Evolutionary conservation across 2,888 invertebrate genomes (phyloP).

Genomic region (Sminthurides aquaticus): DNA sequence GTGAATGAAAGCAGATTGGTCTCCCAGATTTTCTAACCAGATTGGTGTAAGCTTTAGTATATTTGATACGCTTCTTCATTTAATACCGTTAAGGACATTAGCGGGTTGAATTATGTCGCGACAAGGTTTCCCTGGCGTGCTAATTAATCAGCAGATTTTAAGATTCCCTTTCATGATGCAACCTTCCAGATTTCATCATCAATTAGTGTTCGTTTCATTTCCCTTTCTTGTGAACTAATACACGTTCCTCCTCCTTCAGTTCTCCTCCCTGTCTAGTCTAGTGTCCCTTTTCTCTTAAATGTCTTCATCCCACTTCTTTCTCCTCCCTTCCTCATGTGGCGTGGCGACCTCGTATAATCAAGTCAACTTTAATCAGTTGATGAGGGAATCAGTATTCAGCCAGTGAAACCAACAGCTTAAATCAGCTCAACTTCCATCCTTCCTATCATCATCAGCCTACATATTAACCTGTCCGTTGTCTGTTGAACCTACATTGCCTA

Average conservation of each 20-base stretch:
- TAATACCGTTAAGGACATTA: neutral
- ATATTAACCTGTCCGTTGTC: too few species aligned
- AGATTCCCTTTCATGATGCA: neutral
- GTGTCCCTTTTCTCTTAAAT: too few species aligned
- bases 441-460: too few species aligned
- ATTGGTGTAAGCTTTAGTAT: neutral
- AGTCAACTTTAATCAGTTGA: conserved; percentile 22
- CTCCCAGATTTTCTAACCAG: too few species aligned
- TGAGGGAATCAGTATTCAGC: conserved; percentile 24
- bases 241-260: too few species aligned
- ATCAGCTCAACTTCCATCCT: neutral
- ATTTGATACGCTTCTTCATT: neutral
- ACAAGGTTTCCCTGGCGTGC: neutral
- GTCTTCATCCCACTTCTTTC: neutral
- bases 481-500: too few species aligned
- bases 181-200: conserved; percentile 16
- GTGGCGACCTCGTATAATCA: conserved; percentile 9
- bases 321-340: neutral
- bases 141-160: neutral
- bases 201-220: conserved; percentile 18
- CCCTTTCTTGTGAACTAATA: too few species aligned
- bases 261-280: too few species aligned
- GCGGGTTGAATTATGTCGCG: neutral
- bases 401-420: conserved; percentile 4
- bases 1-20: too few species aligned